Base-by-base conservation (phyloP, 1,140 invertebrate species). In the Sipha flava region DNA sequence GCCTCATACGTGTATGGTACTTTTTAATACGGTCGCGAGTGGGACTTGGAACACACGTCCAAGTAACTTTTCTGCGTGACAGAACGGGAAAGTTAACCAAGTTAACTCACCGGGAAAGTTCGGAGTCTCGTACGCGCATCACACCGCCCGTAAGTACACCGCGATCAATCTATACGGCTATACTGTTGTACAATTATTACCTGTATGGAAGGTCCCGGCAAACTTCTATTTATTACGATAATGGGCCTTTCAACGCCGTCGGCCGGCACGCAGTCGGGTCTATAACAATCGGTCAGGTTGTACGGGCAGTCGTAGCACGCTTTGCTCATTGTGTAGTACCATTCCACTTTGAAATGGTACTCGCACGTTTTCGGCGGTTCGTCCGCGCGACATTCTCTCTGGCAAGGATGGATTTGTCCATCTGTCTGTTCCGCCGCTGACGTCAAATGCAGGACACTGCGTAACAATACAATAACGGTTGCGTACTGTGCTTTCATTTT, bases 191-290 rank as follows among this genome's bases (percentile, higher is more conserved):
- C 21, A 23, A 21, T 40, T 34, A 37, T 86, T 85, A 93, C 94
- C 87, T 95, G 91, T 52, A 97, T 91, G 1, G 88, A 84, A 10
- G 95, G 95, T 79, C 95, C 95, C 1, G 95, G 95, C 86, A 97
- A 88, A 86, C 92, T 91, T 73, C 94, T 89, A 86, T 97, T 96
- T 5, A 95, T 90, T 0, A 93, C 90, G 3, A 92, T 89, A 21
- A 97, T 85, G 1, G 91, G 86, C 81, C 94, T 87, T 31, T 88
- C 87, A 7, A 92, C 86, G 0, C 95, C 95, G 85, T 97, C 93
- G 6, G 90, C 93, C 5, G 92, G 87, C 72, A 96, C 89, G 83
- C 95, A 97, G 82, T 96, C 91, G 0, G 89, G 88, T 47, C 91
- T 86, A 54, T 86, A 87, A 83, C 95, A 97, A 84, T 97, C 93